Evolutionary conservation across 2,888 invertebrate species (phyloP).

Genomic region (Dicycla oo): DNA sequence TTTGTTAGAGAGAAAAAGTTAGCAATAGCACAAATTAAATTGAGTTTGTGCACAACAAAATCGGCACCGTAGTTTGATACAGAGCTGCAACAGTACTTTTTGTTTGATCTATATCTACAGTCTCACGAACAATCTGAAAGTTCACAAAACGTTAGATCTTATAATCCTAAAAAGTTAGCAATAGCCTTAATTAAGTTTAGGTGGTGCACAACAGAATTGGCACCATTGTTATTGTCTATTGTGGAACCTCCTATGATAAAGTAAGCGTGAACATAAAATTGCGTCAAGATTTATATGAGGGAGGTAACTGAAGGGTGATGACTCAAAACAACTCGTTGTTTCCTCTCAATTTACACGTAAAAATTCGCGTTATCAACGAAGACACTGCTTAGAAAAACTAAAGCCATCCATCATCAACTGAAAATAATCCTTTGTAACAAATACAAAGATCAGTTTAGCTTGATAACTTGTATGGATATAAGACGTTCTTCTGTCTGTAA

Average conservation of each 20-base stretch:
- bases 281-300: conserved; percentile 37
- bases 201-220: no score
- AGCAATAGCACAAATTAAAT: no score
- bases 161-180: no score
- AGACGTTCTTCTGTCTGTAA: conserved; percentile 75
- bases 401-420: conserved; percentile 8
- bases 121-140: no score
- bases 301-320: conserved; percentile 57
- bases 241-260: background rate
- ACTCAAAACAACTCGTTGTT: conserved; percentile 73
- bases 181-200: no score
- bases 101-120: no score
- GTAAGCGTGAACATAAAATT: conserved; percentile 20
- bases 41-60: no score
- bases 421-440: conserved; percentile 18
- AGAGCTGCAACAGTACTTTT: no score
- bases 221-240: no score
- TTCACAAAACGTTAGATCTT: no score
- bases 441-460: conserved; percentile 37
- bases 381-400: conserved; percentile 67
- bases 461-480: conserved; percentile 43
- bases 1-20: no score
- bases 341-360: conserved; percentile 76
- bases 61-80: no score
- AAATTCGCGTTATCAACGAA: conserved; percentile 78